Percentiles rank a stretch among this genome's conserved stretches.
Conservation (phyloP, 2,888 invertebrate genomes). For the Papilio demoleus region DNA sequence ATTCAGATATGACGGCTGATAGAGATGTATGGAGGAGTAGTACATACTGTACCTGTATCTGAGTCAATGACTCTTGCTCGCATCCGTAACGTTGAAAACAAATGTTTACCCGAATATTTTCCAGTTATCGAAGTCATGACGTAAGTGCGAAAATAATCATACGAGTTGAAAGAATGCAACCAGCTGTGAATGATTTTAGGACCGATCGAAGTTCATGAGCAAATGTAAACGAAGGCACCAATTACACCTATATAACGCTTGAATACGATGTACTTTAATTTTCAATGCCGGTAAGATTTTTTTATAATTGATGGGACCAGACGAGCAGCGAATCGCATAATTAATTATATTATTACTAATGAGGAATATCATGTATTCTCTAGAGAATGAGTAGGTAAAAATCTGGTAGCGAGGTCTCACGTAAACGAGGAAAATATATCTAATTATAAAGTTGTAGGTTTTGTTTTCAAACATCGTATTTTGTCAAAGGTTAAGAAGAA, state of each 20-base stretch:
- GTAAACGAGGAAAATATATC: neutral
- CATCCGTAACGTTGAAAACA: neutral
- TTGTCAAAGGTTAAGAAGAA: neutral
- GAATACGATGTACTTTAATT: neutral
- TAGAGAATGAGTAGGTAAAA: neutral
- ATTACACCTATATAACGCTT: neutral
- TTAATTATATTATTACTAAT: neutral
- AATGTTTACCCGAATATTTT: constrained; percentile 13
- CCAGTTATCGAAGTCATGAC: neutral
- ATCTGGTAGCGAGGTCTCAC: too few relatives aligned
- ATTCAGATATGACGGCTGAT: too few relatives aligned
- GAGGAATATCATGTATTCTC: neutral
- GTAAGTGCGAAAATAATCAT: constrained; percentile 5
- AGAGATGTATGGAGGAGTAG: too few relatives aligned
- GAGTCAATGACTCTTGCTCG: neutral
- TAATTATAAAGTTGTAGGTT: neutral
- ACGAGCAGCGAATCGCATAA: too few relatives aligned
- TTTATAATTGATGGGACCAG: too few relatives aligned
- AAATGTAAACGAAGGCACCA: too few relatives aligned
- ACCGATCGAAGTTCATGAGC: neutral
- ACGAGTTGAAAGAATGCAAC: constrained; percentile 8
- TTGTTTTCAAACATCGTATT: neutral
- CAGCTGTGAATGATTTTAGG: neutral
- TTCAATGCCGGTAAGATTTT: too few relatives aligned
- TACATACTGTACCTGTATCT: neutral